Conservation (phyloP, 2,797 vertebrate genomes). For the Cyprinella venusta region DNA sequence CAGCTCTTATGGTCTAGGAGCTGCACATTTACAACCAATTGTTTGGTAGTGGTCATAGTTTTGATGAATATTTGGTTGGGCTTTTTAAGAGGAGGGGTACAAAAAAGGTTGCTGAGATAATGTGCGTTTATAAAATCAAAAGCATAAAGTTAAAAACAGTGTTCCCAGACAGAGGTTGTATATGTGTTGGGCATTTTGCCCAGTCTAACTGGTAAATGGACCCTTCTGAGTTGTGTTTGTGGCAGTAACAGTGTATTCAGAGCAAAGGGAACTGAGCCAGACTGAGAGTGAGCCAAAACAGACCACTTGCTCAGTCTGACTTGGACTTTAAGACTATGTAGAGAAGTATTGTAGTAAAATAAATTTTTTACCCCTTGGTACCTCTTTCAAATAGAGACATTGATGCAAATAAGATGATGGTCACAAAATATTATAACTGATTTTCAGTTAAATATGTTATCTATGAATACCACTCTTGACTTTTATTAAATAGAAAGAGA, state of each 20-base stretch:
- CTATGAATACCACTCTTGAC: background rate
- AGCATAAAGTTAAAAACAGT: background rate
- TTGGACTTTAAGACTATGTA: background rate
- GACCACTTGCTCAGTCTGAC: background rate
- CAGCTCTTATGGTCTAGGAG: constrained; percentile 21
- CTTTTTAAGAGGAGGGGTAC: constrained; percentile 2
- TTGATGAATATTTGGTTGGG: background rate
- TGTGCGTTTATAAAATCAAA: background rate
- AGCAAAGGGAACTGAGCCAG: constrained; percentile 16
- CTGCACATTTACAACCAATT: constrained; percentile 10
- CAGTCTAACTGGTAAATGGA: constrained; percentile 26
- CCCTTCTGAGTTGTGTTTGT: constrained; percentile 21
- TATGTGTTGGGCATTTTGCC: constrained; percentile 27
- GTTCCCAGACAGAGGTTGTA: background rate
- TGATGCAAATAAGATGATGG: background rate
- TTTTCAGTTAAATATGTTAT: background rate
- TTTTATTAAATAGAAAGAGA: background rate
- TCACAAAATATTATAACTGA: background rate
- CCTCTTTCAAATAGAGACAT: background rate
- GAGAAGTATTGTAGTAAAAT: background rate
- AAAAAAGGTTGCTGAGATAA: background rate
- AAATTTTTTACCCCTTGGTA: background rate
- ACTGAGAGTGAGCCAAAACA: background rate
- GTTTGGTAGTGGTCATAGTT: background rate
- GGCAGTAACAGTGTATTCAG: constrained; percentile 5